phyloP scores from a whole-genome alignment of 2,888 invertebrate species.

The Crioceris asparagi region DNA sequence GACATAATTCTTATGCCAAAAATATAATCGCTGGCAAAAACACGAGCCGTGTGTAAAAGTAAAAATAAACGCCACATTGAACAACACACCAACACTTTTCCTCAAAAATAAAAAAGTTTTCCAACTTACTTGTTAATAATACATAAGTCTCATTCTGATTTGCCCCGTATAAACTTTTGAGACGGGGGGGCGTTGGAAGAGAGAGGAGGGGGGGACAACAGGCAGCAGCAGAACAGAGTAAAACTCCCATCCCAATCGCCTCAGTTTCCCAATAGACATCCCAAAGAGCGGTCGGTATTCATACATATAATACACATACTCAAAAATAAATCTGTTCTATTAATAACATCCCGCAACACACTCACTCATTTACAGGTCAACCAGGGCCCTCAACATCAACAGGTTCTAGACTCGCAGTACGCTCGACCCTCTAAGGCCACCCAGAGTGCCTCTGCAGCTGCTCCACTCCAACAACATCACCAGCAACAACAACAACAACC shows the following conservation, averaged over 20 bases:
- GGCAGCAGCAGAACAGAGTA: too few relatives aligned
- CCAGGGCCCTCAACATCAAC: constrained; percentile 52
- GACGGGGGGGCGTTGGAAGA: too few relatives aligned
- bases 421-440: constrained; percentile 50
- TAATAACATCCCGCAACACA: not conserved
- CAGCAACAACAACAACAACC: constrained; percentile 33
- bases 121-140: too few relatives aligned
- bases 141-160: too few relatives aligned
- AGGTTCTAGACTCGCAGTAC: constrained; percentile 58
- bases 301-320: not conserved
- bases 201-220: too few relatives aligned
- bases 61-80: too few relatives aligned
- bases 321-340: constrained; percentile 1
- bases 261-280: constrained; percentile 19
- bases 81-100: too few relatives aligned
- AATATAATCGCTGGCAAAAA: too few relatives aligned
- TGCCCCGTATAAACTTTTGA: too few relatives aligned
- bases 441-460: constrained; percentile 29
- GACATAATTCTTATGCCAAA: too few relatives aligned
- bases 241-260: constrained; percentile 13
- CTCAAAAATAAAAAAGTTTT: too few relatives aligned
- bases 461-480: constrained; percentile 42
- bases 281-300: constrained; percentile 17
- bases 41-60: too few relatives aligned
- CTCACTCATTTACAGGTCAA: constrained; percentile 43